Percentiles rank a stretch among this genome's conserved stretches.
Evolutionary conservation across 2,888 invertebrate species (phyloP).

Genomic region (Alloplasta piceator): DNA sequence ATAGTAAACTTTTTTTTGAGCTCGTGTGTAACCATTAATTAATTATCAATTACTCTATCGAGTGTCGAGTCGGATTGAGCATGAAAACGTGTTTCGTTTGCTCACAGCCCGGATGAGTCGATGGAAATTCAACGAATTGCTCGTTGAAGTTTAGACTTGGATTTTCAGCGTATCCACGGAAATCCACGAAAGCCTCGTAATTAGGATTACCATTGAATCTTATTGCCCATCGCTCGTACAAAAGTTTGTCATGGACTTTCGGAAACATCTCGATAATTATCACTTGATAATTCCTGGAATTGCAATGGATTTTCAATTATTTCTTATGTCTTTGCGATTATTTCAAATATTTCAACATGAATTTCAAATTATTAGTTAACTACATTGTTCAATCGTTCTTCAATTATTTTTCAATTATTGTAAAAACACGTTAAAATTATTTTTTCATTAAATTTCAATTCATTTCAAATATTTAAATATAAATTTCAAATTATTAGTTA

Average conservation of each 20-base stretch:
- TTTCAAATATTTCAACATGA: not conserved
- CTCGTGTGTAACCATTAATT: not conserved
- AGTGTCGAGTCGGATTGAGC: slow-evolving; percentile 81
- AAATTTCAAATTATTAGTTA: no score
- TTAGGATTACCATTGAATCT: slow-evolving; percentile 81
- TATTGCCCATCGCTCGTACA: slow-evolving; percentile 83
- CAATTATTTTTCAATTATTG: no score
- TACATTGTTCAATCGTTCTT: no score
- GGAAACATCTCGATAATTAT: slow-evolving; percentile 81
- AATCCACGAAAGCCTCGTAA: slow-evolving; percentile 77
- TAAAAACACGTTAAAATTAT: no score
- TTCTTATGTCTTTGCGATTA: not conserved
- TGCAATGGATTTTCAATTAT: not conserved
- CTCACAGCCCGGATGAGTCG: slow-evolving; percentile 80
- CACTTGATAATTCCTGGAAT: slow-evolving; percentile 78
- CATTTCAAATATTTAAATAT: no score
- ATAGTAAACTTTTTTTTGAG: not conserved
- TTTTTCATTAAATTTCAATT: no score
- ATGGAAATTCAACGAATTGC: slow-evolving; percentile 78
- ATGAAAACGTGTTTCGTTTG: slow-evolving; percentile 76
- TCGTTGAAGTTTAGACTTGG: slow-evolving; percentile 78
- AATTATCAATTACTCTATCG: slow-evolving; percentile 76
- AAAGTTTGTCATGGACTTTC: slow-evolving; percentile 70
- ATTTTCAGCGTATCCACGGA: slow-evolving; percentile 82
- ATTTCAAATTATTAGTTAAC: no score